Evolutionary conservation across 30 jellyfish, hydroid and myxozoan species (phyloP), one percentile per base, ranked within the genome.

Genomic region (Cassiopea andromeda): DNA sequence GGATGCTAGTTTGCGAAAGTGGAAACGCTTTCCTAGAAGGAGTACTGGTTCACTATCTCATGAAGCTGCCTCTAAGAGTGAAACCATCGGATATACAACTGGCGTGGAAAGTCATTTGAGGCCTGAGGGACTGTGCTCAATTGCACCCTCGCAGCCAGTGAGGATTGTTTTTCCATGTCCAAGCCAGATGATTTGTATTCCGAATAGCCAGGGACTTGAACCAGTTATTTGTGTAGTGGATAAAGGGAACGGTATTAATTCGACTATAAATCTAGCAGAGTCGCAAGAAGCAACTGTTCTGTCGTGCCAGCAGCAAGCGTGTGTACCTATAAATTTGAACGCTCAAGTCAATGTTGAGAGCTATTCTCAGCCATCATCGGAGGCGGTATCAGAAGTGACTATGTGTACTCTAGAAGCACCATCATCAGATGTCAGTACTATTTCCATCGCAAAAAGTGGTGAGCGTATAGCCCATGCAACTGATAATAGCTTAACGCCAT

Each of bases 21-120:
- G 82, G 71, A 66, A 60, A 75, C 64, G 64, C 13, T 81, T 54
- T 45, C 90, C 82, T n/a, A 81, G 12, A 6, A 86, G 67, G 77
- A 44, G 47, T 2, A 7, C 48, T 2, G 4, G 57, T 15, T n/a
- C 54, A 2, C 15, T 9, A 27, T 27, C 79, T 1, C 14, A 6
- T 2, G 12, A 70, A 19, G 1, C 79, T 0, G 10, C 54, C 15
- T 19, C 50, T 43, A 16, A 43, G 57, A 27, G 27, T 0, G 4
- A 12, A 5, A 43, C 14, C 50, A 7, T 70, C 1, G 79, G 38
- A 9, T 6, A 7, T 70, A 15, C 15, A 2, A 43, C 54, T 16
- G 15, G 50, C 15, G 16, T 2, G 57, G 79, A 70, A 7, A 54
- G 5, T 38, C 16, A 4, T 15, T 2, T 2, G 50, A 19, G 50